Conservation (phyloP, 2,888 invertebrate species). For the Ephialtes manifestator region DNA sequence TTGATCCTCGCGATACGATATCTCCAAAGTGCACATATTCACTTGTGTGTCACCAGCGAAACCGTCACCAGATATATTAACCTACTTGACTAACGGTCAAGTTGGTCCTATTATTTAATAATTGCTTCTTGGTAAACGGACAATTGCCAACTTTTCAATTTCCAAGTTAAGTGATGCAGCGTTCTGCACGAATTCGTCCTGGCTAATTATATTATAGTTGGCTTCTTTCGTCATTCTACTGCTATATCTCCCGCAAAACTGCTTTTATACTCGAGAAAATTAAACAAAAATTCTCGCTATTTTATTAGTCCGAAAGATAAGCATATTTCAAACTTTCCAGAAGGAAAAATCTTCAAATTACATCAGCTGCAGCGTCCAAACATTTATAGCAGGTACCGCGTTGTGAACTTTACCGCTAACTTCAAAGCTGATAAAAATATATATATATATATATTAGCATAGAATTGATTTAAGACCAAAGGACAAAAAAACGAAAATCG, state of each 20-base stretch:
- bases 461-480: too few relatives aligned
- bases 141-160: slow-evolving; percentile 35
- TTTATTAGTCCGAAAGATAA: too few relatives aligned
- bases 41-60: slow-evolving; percentile 10
- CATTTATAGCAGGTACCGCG: too few relatives aligned
- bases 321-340: too few relatives aligned
- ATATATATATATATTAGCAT: too few relatives aligned
- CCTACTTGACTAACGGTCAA: slow-evolving; percentile 69
- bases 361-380: too few relatives aligned
- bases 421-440: too few relatives aligned
- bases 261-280: neutral
- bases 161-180: slow-evolving; percentile 21
- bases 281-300: neutral
- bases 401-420: too few relatives aligned
- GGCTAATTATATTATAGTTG: neutral
- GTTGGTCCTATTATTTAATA: slow-evolving; percentile 71
- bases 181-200: slow-evolving; percentile 27
- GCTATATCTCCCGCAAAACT: neutral
- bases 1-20: neutral
- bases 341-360: too few relatives aligned
- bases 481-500: too few relatives aligned
- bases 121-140: slow-evolving; percentile 70
- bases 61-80: slow-evolving; percentile 60
- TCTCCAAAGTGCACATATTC: slow-evolving; percentile 59
- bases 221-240: slow-evolving; percentile 33